Base-by-base conservation (phyloP, 2,113 vertebrate species). In the Microcebus jonahi region DNA sequence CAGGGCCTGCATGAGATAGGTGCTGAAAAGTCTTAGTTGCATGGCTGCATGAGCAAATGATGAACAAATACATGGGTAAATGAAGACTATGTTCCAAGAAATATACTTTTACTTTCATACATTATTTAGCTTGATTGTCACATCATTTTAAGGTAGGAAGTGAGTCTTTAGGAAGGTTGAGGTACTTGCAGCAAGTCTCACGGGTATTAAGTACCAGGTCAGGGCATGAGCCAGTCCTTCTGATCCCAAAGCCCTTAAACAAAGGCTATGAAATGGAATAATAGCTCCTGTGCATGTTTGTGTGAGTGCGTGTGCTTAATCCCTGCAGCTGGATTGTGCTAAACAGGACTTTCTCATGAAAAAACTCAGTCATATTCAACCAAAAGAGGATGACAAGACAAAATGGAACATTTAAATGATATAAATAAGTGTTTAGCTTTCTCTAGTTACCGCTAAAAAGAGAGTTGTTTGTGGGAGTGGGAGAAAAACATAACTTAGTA, bases 341-440 rank as follows among this genome's bases (percentile, higher is more conserved):
- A 73, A 80, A 55, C 14, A 93, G 57, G 36, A 67, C 17, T 50
- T 75, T 57, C 50, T 84, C 45, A 79, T 79, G 34, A 36, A 71
- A 91, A 91, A 75, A 68, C 13, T 42, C 6, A n/a, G 10, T 79
- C 91, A 39, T 45, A 91, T 45, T 68, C 59, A 91, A 92, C 53
- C 36, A 65, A 82, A 82, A 53, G 13, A 91, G 76, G 31, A 57
- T 57, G 57, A 67, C 59, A 75, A 91, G 59, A 92, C 27, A 80
- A 95, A 88, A 83, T 61, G 8, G 4, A 77, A 90, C 20, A 53
- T 20, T 70, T 48, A 73, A 83, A 86, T 68, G 8, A 84, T 29
- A 86, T 39, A 96, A 90, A 80, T 63, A 81, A 92, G 67, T 50
- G 34, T 50, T 97, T 55, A 39, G 8, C 27, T 94, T 91, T 89